Evolutionary conservation across 2,888 invertebrate species (phyloP).

Genomic region (Pheosia gnoma): DNA sequence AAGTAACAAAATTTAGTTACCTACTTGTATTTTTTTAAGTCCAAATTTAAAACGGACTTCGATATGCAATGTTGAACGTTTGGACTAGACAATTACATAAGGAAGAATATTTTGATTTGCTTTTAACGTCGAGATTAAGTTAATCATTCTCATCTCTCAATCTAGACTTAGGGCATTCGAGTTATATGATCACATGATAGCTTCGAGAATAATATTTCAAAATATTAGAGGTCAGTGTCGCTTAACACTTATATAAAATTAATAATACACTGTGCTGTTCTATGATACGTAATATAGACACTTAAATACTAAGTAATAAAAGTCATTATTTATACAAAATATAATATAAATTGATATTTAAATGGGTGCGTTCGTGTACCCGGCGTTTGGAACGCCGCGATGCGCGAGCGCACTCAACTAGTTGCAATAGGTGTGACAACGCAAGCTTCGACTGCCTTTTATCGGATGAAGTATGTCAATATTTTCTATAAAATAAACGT

Average conservation of each 20-base stretch:
- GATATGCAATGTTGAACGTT: neutral
- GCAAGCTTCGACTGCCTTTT: conserved; percentile 76
- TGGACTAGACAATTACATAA: neutral
- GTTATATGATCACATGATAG: conserved; percentile 76
- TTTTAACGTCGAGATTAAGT: neutral
- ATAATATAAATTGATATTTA: conserved; percentile 46
- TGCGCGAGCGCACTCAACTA: conserved; percentile 30
- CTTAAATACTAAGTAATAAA: conserved; percentile 72
- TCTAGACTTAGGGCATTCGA: conserved; percentile 61
- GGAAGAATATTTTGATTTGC: too few relatives aligned
- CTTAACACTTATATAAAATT: conserved; percentile 69
- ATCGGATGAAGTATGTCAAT: conserved; percentile 71
- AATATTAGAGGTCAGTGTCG: conserved; percentile 78
- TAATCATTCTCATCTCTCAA: conserved; percentile 42
- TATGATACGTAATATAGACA: conserved; percentile 80
- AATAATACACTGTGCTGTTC: conserved; percentile 76
- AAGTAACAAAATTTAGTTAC: too few relatives aligned
- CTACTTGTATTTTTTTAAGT: too few relatives aligned
- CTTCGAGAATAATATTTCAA: conserved; percentile 72
- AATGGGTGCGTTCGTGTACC: conserved; percentile 27
- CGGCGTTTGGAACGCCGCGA: conserved; percentile 14
- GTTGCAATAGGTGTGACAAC: conserved; percentile 64
- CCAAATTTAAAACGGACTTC: neutral
- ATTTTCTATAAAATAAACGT: conserved; percentile 80
- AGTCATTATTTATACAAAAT: conserved; percentile 72